Evolutionary conservation across 1,140 invertebrate genomes (phyloP), one percentile per base, ranked within the genome.

Genomic region (Whitmania pigra): DNA sequence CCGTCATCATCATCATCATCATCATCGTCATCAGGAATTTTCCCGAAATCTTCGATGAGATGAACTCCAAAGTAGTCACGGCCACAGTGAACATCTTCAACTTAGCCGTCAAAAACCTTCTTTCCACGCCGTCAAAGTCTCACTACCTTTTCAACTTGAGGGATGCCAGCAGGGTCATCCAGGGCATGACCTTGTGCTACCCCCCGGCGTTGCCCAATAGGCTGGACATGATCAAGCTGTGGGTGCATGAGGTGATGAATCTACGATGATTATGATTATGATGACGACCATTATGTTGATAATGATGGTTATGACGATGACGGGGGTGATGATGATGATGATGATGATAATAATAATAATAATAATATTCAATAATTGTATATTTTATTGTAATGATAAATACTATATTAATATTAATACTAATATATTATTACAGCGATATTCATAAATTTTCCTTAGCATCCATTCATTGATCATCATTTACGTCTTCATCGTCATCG

Each of bases 111-210:
- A 77, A 83, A 13, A 89, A 91, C 84, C 84, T 97, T 27, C 81
- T 96, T 63, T 93, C 94, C 9, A 96, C 92, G 1, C 92, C 92
- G 0, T 85, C 89, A 2, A 94, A 95, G 78, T 94, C 90, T 1
- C 93, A 95, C 82, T 96, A 97, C 80, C 85, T 94, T 0, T 97
- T 97, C 81, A 97, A 97, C 83, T 85, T 97, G 73, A 85, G 93
- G 77, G 94, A 97, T 82, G 91, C 94, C 78, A 87, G 89, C 0
- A 83, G 92, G 70, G 89, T 95, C 0, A 88, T 94, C 74, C 82
- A 94, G 87, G 94, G 94, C 53, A 89, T 97, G 0, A 82, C 96
- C 18, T 80, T 97, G 17, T 95, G 93, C 0, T 90, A 91, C 3
- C 94, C 94, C 0, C 92, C 95, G 84, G 90, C 91, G 15, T 93